Evolutionary conservation across 2,113 vertebrate species (phyloP), one percentile per base, ranked within the genome.

Genomic region (Noctilio leporinus): DNA sequence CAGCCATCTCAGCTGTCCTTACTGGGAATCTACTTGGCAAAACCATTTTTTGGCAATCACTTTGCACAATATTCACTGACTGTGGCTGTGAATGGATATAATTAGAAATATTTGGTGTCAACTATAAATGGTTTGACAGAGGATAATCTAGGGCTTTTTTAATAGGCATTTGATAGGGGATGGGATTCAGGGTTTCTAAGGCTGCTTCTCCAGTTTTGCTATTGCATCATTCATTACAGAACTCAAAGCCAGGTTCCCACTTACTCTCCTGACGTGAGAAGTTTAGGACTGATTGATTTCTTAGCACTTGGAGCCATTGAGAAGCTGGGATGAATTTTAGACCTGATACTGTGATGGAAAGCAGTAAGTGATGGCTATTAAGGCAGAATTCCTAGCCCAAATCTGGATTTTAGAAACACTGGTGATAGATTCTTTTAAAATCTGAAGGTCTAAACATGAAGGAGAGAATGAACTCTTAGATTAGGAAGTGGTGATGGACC

Each of bases 51-150:
- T 98, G 98, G 98, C 97, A 98, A 95, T 98, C 98, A 98, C 96
- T 96, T 97, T 98, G 91, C 96, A 98, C 91, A 98, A 98, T 98
- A 98, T 95, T 94, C 94, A 98, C 98, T 97, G 95, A 96, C 96
- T 97, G 98, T 98, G 94, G 97, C 98, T 97, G 93, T 97, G 98
- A 98, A 98, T 97, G 96, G 98, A 98, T 99, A 98, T 98, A 98
- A 98, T 98, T 98, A 98, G 98, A 98, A 97, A 96, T 97, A 95
- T 96, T 97, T 96, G 87, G 96, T 97, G 97, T 93, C 97, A 97
- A 96, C 98, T 98, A 98, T 98, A 98, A 98, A 98, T 98, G 98
- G 98, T 98, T 98, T 97, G 95, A 98, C 95, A 97, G 98, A 98
- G 96, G 97, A 96, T 96, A 65, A 89, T 94, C 96, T 97, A 93